A percentile compares a stretch with the other conserved stretches of the same genome.
Evolutionary conservation across 2,888 invertebrate species (phyloP).

Genomic region (Erynnis tages): DNA sequence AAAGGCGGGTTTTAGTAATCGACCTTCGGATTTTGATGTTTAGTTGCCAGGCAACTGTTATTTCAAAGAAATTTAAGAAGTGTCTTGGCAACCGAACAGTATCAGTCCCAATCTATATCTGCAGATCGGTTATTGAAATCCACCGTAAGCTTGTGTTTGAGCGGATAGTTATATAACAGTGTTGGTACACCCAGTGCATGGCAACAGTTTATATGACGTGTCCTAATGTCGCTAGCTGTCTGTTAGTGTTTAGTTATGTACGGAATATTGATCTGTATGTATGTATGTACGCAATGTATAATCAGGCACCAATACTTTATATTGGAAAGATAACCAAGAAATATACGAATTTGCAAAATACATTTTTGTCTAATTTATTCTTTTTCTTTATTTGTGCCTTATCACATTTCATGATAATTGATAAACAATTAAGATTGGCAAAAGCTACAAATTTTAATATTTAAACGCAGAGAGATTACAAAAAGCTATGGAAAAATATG

Average conservation of each 20-base stretch:
- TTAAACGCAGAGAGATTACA: too few relatives aligned
- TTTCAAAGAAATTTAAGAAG: too few relatives aligned
- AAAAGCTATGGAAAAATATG: too few relatives aligned
- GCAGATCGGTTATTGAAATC: too few relatives aligned
- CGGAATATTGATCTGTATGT: conserved; percentile 35
- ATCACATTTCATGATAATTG: not conserved
- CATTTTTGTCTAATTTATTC: conserved; percentile 32
- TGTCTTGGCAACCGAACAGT: too few relatives aligned
- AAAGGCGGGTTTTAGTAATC: too few relatives aligned
- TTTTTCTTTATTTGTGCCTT: not conserved
- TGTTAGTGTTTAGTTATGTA: conserved; percentile 43
- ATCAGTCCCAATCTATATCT: too few relatives aligned
- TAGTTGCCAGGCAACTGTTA: too few relatives aligned
- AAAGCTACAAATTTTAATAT: too few relatives aligned
- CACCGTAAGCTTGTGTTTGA: too few relatives aligned
- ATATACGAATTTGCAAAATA: conserved; percentile 66
- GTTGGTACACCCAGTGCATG: not conserved
- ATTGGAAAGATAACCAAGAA: conserved; percentile 50
- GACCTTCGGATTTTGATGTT: too few relatives aligned
- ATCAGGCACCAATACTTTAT: conserved; percentile 47
- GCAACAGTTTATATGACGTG: conserved; percentile 2
- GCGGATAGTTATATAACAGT: not conserved
- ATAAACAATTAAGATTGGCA: not conserved
- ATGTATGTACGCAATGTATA: conserved; percentile 42
- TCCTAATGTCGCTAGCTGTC: conserved; percentile 33